phyloP scores from a whole-genome alignment of 2,888 invertebrate species.

The Uloborus plumipes region DNA sequence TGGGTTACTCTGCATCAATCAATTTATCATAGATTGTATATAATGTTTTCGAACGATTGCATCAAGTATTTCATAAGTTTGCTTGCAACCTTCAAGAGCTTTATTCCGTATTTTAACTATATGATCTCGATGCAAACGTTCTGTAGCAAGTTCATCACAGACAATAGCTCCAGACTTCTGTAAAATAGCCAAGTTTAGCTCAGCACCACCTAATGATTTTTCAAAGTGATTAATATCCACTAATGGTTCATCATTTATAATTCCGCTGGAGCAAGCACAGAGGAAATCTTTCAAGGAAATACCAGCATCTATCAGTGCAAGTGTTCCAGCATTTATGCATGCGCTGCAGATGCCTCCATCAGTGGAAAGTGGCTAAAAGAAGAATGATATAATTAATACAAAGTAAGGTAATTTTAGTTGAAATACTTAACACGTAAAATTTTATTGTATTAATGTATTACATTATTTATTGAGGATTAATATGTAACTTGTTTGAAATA shows the following conservation, averaged over 20 bases:
- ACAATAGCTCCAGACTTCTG: slow-evolving; percentile 81
- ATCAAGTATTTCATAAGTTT: slow-evolving; percentile 87
- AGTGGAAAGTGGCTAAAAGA: slow-evolving; percentile 77
- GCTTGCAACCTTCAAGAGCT: slow-evolving; percentile 88
- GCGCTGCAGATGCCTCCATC: slow-evolving; percentile 95
- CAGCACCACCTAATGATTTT: slow-evolving; percentile 83
- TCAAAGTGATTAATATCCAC: slow-evolving; percentile 92
- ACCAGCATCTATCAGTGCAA: slow-evolving; percentile 96
- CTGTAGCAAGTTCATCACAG: slow-evolving; percentile 72
- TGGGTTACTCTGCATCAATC: too few species aligned
- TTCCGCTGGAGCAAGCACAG: slow-evolving; percentile 89
- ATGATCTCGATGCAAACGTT: slow-evolving; percentile 84
- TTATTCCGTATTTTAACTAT: slow-evolving; percentile 84
- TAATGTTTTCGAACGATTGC: slow-evolving; percentile 82
- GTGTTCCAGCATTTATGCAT: slow-evolving; percentile 93
- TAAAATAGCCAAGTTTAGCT: slow-evolving; percentile 85
- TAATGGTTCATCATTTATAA: slow-evolving; percentile 82
- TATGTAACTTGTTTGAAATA: too few species aligned
- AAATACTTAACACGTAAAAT: too few species aligned
- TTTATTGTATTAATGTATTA: too few species aligned
- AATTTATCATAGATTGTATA: too few species aligned
- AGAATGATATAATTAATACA: slow-evolving; percentile 67
- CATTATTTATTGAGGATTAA: too few species aligned
- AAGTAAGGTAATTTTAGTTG: background rate
- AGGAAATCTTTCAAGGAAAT: slow-evolving; percentile 94